Percentiles rank a stretch among this genome's conserved stretches.
These are phyloP conservation scores for Sitodiplosis mosellana DNA, from an alignment of 1,140 invertebrate genomes.

Conservation along the genomic window DNA sequence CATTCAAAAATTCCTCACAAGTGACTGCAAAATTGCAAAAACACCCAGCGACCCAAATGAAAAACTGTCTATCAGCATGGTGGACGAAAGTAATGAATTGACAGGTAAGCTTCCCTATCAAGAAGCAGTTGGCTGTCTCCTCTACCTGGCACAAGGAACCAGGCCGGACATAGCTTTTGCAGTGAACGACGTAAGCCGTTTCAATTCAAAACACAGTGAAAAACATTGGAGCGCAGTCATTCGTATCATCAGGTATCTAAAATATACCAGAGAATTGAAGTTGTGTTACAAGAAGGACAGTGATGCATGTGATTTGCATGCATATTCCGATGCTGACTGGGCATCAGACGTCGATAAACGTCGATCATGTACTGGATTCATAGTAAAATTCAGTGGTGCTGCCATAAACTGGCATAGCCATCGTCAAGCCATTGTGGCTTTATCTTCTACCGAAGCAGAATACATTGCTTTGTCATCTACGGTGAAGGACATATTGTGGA, in stretches of 20 bases:
- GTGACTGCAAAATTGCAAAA: too few relatives aligned
- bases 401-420: not conserved
- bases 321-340: slow-evolving; percentile 10
- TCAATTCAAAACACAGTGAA: slow-evolving; percentile 6
- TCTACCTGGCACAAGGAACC: slow-evolving; percentile 14
- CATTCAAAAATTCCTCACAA: too few relatives aligned
- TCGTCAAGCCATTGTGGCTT: not conserved
- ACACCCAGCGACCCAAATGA: too few relatives aligned
- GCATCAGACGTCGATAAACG: slow-evolving; percentile 7
- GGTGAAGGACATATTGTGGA: too few relatives aligned
- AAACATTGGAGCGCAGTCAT: slow-evolving; percentile 5
- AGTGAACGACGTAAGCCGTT: slow-evolving; percentile 9
- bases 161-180: slow-evolving; percentile 18
- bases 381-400: slow-evolving; percentile 1
- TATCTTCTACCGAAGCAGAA: too few relatives aligned
- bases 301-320: slow-evolving; percentile 1
- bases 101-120: slow-evolving; percentile 2
- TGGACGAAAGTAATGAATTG: too few relatives aligned
- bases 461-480: too few relatives aligned
- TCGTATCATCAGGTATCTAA: slow-evolving; percentile 13
- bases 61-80: too few relatives aligned
- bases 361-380: slow-evolving; percentile 3
- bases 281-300: not conserved
- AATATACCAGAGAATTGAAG: slow-evolving; percentile 6
- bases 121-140: slow-evolving; percentile 14